Evolutionary conservation across 2,888 invertebrate genomes (phyloP), one percentile per base, ranked within the genome.

Genomic region (Idaea straminata): DNA sequence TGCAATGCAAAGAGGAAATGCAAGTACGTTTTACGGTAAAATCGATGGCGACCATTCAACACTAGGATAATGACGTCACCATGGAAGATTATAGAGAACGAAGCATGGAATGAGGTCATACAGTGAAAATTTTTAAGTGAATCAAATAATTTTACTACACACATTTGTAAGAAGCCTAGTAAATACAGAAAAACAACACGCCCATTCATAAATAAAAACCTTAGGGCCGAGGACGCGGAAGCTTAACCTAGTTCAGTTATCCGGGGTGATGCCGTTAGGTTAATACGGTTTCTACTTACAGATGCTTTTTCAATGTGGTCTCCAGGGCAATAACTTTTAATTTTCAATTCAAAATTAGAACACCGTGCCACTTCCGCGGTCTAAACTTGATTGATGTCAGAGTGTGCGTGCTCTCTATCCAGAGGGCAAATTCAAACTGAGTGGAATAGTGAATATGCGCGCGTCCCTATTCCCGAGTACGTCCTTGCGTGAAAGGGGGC

Each of bases 401-500:
- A 75, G 69, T 75, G 75, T 80, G 79, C 91, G 91, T 88, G 83
- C 85, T 85, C 81, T 76, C 80, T 71, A 79, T 75, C 69, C 86
- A 78, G 77, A 82, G 79, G 81, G 75, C 78, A 83, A 83, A 79
- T 86, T 84, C 81, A 84, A 80, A 91, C 90, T 90, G 88, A 86
- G 68, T 75, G 74, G 78, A 77, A 79, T 80, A 76, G 84, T 84
- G 84, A 86, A 85, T 84, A 84, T 91, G 92, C 92, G 92, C 89
- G 88, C 87, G 86, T 89, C 90, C 91, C 90, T 89, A 82, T 88
- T 91, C 91, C 91, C 88, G 85, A 67, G 16, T 57, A 81, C 86
- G 89, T 88, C 88, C 91, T 91, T 89, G 89, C 83, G 83, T 88
- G 80, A 84, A 88, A 87, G 90, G 92, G 92, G 90, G 85, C 87